Evolutionary conservation across 2,888 invertebrate genomes (phyloP), one percentile per base, ranked within the genome.

Genomic region (Fissipunctia ypsillon): DNA sequence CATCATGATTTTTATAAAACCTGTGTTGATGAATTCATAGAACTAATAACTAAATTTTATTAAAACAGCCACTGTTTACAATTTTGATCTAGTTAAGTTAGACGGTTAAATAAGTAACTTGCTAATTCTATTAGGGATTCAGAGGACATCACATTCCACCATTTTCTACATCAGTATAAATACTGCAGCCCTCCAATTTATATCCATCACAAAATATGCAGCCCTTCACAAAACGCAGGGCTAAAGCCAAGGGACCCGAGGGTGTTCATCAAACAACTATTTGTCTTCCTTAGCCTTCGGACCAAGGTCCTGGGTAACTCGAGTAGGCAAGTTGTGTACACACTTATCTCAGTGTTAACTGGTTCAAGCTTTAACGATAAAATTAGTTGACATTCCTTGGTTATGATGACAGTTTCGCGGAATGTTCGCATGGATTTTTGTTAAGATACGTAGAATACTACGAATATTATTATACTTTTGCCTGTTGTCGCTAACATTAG

Each of bases 211-310:
- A 69, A 73, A 74, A 73, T 83, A 80, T 76, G 80, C 73, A 83
- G 71, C 64, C 69, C 69, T 74, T 60, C 50, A 70, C 68, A 68
- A 60, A 76, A 73, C 73, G 70, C 84, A 74, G 54, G 31, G 28
- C 57, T 72, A 73, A 74, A 56, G 54, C 45, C 67, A 60, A 64
- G 77, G 71, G 67, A 48, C 14, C 52, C 77, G 69, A 79, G 71
- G 78, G 73, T 76, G 57, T 69, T 76, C 76, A 76, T 81, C 75
- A 76, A 70, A 71, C 75, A 74, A 52, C 81, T 79, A 86, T 87
- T 81, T 81, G 84, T 80, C 76, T 84, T 28, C 65, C 64, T 2
- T 45, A 28, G 69, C 76, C 81, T 79, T 68, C 82, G 56, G 61
- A 61, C 52, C 59, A 74, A 74, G 71, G 71, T 56, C 81, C 72